Evolutionary conservation across 2,113 vertebrate species (phyloP).

Genomic region (Stercorarius parasiticus): DNA sequence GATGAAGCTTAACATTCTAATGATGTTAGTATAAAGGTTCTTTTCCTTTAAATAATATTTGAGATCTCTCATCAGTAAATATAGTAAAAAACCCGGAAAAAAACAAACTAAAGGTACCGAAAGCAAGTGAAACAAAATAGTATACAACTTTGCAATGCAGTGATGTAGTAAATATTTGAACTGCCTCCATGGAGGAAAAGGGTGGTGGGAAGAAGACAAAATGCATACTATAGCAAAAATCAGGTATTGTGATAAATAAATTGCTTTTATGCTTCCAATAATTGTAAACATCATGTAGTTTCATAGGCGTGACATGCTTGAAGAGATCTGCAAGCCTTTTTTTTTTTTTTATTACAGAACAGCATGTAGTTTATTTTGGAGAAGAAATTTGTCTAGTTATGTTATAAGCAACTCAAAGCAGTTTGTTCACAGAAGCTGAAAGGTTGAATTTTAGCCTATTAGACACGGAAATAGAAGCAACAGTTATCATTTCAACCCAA

Average conservation of each 20-base stretch:
- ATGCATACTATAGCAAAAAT: not conserved
- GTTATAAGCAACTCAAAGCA: not conserved
- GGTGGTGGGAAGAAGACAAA: not conserved
- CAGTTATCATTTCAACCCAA: not conserved
- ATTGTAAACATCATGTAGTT: slow-evolving; percentile 6
- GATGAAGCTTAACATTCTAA: not conserved
- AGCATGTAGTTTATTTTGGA: not conserved
- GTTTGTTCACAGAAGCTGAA: not conserved
- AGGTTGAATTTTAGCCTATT: not conserved
- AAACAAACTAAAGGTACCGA: not conserved
- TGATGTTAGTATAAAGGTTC: not conserved
- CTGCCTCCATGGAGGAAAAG: not conserved
- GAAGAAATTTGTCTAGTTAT: not conserved
- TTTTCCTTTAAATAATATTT: not conserved
- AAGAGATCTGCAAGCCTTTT: not conserved
- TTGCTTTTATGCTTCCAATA: slow-evolving; percentile 5
- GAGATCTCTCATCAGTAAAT: not conserved
- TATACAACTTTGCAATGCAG: not conserved
- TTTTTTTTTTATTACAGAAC: not conserved
- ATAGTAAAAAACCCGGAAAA: not conserved
- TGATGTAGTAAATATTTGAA: not conserved
- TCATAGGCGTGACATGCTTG: not conserved
- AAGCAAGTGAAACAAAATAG: not conserved
- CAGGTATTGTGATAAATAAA: not conserved
- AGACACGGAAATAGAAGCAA: not conserved